Percentiles rank a stretch among this genome's conserved stretches.
These are phyloP conservation scores for Aphis craccivora DNA, from an alignment of 1,140 invertebrate species.

Conservation along the genomic window DNA sequence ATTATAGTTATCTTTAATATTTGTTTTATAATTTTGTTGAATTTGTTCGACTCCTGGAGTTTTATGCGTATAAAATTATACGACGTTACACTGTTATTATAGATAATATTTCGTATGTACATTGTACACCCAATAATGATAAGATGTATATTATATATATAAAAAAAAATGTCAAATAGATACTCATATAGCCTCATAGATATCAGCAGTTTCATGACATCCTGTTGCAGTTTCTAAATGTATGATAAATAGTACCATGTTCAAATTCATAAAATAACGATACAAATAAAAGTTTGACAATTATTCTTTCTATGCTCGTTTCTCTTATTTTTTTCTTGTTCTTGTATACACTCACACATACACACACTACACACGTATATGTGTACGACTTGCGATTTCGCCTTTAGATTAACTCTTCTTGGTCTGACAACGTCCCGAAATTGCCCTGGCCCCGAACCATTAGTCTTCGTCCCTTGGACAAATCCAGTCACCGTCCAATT, in stretches of 20 bases:
- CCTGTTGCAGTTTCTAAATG: background rate
- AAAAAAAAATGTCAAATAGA: background rate
- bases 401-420: conserved; percentile 54
- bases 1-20: too few relatives aligned
- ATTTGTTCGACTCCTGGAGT: too few relatives aligned
- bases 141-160: background rate
- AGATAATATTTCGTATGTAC: too few relatives aligned
- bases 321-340: background rate
- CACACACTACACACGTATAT: background rate
- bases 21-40: too few relatives aligned
- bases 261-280: conserved; percentile 17
- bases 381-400: conserved; percentile 27
- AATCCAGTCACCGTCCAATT: conserved; percentile 54
- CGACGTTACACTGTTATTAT: too few relatives aligned
- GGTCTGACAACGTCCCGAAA: conserved; percentile 37
- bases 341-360: background rate
- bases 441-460: conserved; percentile 28
- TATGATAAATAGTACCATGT: background rate
- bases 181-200: background rate
- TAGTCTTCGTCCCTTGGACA: conserved; percentile 47
- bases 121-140: background rate
- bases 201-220: background rate
- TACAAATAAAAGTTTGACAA: conserved; percentile 38
- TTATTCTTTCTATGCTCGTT: background rate
- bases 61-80: too few relatives aligned